Evolutionary conservation across 1,140 invertebrate species (phyloP).

Genomic region (Trichomalopsis sarcophagae): DNA sequence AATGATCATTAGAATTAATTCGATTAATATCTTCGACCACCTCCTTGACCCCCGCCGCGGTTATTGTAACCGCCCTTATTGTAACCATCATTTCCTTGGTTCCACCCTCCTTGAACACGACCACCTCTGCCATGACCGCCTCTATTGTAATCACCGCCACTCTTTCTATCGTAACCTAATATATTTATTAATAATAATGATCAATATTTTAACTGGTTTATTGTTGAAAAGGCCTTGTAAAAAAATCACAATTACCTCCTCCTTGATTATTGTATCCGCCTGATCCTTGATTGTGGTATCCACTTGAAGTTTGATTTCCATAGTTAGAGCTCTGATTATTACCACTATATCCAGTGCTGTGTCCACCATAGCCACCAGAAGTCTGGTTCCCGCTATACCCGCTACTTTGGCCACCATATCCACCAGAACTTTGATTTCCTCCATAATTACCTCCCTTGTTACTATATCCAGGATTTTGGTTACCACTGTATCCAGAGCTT

Average conservation of each 20-base stretch:
- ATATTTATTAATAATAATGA: neutral
- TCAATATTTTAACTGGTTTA: conserved; percentile 37
- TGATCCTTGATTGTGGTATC: conserved; percentile 44
- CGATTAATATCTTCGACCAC: conserved; percentile 54
- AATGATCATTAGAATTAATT: conserved; percentile 11
- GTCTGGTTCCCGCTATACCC: conserved; percentile 45
- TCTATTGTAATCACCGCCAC: conserved; percentile 54
- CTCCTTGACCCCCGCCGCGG: conserved; percentile 53
- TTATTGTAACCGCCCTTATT: conserved; percentile 62
- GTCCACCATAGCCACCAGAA: conserved; percentile 9
- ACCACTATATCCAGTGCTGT: neutral
- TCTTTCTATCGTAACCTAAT: conserved; percentile 49
- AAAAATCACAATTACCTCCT: conserved; percentile 53
- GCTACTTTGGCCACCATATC: conserved; percentile 45
- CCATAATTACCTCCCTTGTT: conserved; percentile 46
- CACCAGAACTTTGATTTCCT: conserved; percentile 39
- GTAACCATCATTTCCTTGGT: conserved; percentile 63
- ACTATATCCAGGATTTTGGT: conserved; percentile 49
- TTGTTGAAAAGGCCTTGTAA: conserved; percentile 40
- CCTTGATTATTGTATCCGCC: conserved; percentile 46
- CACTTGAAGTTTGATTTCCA: conserved; percentile 39
- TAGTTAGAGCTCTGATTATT: conserved; percentile 25
- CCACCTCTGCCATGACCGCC: conserved; percentile 58
- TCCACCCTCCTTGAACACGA: conserved; percentile 71
- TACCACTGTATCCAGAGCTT: conserved; percentile 41